Conservation (phyloP, 1,140 invertebrate species). For the Adoxophyes honmai region DNA sequence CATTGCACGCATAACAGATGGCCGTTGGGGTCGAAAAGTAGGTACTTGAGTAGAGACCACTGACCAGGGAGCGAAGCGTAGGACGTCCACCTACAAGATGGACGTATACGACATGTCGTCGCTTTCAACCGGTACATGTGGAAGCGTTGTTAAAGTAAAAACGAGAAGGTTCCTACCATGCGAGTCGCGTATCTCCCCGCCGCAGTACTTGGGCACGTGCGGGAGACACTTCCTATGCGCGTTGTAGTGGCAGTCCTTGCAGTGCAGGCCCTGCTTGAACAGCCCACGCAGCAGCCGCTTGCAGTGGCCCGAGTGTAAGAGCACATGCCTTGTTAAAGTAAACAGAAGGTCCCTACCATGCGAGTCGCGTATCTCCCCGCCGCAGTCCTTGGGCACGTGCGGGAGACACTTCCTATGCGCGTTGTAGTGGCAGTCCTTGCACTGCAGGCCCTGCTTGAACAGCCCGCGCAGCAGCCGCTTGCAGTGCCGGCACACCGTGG, state of each 20-base stretch:
- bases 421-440: conserved; percentile 99
- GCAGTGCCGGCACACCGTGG: conserved; percentile 97
- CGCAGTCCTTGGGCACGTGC: conserved; percentile 96
- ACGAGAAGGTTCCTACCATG: conserved; percentile 62
- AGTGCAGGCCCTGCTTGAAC: conserved; percentile 98
- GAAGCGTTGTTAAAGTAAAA: too few species aligned
- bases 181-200: conserved; percentile 85
- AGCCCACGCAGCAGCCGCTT: conserved; percentile 96
- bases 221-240: conserved; percentile 98
- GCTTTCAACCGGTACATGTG: too few species aligned
- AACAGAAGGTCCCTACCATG: conserved; percentile 57
- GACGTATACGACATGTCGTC: too few species aligned
- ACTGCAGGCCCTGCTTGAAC: conserved; percentile 98
- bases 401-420: conserved; percentile 98
- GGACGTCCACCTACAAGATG: too few species aligned
- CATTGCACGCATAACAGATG: too few species aligned
- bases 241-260: conserved; percentile 99
- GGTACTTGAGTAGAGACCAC: too few species aligned
- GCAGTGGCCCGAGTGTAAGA: conserved; percentile 95
- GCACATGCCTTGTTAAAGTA: too few species aligned
- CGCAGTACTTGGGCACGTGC: conserved; percentile 96
- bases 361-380: conserved; percentile 85
- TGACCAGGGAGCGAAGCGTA: too few species aligned
- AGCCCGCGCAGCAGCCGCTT: conserved; percentile 96
- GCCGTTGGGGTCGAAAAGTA: too few species aligned